Percentiles rank a stretch among this genome's conserved stretches.
phyloP scores from a whole-genome alignment of 2,113 vertebrate genomes.

The Triplophysa tibetana region DNA sequence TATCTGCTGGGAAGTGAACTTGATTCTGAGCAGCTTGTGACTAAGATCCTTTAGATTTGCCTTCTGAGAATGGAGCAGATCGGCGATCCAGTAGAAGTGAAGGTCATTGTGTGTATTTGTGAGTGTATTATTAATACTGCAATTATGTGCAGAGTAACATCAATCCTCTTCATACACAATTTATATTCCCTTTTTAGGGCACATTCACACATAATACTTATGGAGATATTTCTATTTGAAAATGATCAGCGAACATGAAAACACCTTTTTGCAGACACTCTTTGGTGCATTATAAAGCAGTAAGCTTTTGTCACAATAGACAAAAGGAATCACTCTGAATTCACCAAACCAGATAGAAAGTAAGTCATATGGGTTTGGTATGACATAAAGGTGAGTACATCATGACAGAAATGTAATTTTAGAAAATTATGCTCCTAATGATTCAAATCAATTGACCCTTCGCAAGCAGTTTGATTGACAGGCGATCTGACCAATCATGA shows the following conservation, averaged over 20 bases:
- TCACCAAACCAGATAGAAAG: too few relatives aligned
- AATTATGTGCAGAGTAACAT: background rate
- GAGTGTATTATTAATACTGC: background rate
- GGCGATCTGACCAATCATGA: too few relatives aligned
- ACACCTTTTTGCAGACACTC: background rate
- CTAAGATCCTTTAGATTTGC: slow-evolving; percentile 35
- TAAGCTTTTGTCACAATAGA: background rate
- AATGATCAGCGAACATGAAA: too few relatives aligned
- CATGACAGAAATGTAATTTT: background rate
- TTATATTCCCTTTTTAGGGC: too few relatives aligned
- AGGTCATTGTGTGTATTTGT: background rate
- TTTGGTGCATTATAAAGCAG: background rate
- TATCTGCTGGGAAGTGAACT: slow-evolving; percentile 50
- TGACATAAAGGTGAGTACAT: background rate
- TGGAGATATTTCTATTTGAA: background rate
- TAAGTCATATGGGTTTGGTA: too few relatives aligned
- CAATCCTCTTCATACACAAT: too few relatives aligned
- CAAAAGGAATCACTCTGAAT: background rate
- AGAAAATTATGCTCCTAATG: background rate
- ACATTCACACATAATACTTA: background rate
- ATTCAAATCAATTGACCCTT: too few relatives aligned
- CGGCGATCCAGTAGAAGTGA: background rate
- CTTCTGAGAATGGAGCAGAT: slow-evolving; percentile 25
- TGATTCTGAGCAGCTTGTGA: slow-evolving; percentile 44
- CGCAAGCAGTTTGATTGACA: too few relatives aligned